Evolutionary conservation across 2,888 invertebrate species (phyloP).

Genomic region (Nymphalis polychloros): DNA sequence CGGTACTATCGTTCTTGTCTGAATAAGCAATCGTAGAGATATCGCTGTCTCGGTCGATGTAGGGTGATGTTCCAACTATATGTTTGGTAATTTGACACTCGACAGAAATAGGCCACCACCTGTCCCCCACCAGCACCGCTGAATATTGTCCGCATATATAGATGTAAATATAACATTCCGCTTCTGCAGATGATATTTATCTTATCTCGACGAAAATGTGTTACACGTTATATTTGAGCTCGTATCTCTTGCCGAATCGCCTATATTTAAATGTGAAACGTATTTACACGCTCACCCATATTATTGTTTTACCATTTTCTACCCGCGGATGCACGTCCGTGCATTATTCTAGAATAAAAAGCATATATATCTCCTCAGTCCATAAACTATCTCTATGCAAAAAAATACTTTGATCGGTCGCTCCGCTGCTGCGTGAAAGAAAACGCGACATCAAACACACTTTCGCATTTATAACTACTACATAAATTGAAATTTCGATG

Average conservation of each 20-base stretch:
- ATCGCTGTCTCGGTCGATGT: neutral
- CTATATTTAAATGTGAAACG: neutral
- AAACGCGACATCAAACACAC: too few relatives aligned
- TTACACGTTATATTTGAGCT: slow-evolving; percentile 10
- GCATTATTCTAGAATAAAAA: too few relatives aligned
- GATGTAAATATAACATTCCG: slow-evolving; percentile 42
- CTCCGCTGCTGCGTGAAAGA: too few relatives aligned
- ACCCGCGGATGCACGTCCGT: too few relatives aligned
- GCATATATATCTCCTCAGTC: too few relatives aligned
- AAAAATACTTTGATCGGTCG: too few relatives aligned
- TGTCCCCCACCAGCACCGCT: slow-evolving; percentile 48
- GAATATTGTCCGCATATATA: slow-evolving; percentile 48
- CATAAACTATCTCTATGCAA: too few relatives aligned
- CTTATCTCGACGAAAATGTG: slow-evolving; percentile 25
- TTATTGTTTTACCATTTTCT: neutral
- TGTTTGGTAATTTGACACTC: slow-evolving; percentile 39
- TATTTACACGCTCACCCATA: neutral
- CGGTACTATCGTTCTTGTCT: neutral
- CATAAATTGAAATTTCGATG: neutral
- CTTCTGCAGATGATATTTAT: slow-evolving; percentile 37
- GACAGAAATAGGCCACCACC: slow-evolving; percentile 58
- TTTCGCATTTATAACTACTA: too few relatives aligned
- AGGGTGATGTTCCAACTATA: slow-evolving; percentile 14
- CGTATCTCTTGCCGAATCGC: slow-evolving; percentile 2
- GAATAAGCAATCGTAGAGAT: slow-evolving; percentile 1